Percentiles rank a stretch among this genome's conserved stretches.
Evolutionary conservation across 2,113 vertebrate species (phyloP).

Genomic region (Irena cyanogastra): DNA sequence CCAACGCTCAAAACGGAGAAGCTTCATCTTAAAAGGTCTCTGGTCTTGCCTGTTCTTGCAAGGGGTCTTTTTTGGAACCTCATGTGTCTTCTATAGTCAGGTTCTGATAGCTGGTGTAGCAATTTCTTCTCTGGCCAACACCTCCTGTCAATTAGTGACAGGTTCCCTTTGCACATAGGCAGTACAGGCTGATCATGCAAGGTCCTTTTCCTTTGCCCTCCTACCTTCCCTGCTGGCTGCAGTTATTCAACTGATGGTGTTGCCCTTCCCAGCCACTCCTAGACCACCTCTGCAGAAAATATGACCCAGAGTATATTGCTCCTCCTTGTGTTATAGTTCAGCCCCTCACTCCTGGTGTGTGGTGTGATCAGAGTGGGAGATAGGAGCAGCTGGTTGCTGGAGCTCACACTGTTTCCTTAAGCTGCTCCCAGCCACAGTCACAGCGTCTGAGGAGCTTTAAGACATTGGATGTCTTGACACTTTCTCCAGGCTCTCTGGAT

Average conservation of each 20-base stretch:
- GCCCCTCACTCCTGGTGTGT: background rate
- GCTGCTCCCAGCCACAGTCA: background rate
- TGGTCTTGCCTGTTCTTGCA: background rate
- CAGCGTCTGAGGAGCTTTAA: background rate
- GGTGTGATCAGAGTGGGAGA: background rate
- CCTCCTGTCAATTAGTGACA: fast-evolving
- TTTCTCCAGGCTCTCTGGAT: background rate
- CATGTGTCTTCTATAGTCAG: background rate
- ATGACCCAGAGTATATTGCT: fast-evolving
- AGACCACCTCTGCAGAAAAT: background rate
- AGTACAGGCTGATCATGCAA: background rate
- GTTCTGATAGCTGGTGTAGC: background rate
- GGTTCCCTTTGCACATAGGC: background rate
- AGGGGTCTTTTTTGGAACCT: background rate
- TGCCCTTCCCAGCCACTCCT: background rate
- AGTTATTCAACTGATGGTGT: background rate
- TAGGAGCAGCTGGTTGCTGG: background rate
- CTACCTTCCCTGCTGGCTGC: background rate
- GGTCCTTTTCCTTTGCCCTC: background rate
- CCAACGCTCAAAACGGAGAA: background rate
- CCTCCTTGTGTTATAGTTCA: background rate
- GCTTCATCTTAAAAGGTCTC: background rate
- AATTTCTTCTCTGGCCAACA: background rate
- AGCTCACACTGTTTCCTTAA: background rate
- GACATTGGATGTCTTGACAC: background rate